phyloP scores from a whole-genome alignment of 35 echinoderm and acorn worm species.

The Apostichopus californicus region DNA sequence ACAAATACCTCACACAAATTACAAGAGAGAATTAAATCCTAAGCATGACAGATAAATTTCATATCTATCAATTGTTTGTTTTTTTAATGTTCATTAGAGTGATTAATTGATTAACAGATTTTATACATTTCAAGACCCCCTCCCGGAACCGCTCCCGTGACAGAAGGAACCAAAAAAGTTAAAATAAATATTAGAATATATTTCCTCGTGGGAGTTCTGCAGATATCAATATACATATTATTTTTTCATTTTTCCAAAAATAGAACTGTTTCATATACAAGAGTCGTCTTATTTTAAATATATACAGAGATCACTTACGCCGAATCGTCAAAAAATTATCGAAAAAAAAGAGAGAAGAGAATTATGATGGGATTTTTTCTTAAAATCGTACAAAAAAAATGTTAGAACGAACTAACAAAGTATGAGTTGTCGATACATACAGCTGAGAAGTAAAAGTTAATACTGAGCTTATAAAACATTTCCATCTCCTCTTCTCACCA shows the following conservation, averaged over 20 bases:
- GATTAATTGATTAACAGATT: too few species aligned
- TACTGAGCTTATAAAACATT: neutral
- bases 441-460: neutral
- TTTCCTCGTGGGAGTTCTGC: constrained; percentile 16
- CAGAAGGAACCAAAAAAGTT: neutral
- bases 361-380: neutral
- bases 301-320: neutral
- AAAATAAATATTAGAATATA: constrained; percentile 38
- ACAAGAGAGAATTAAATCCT: too few species aligned
- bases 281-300: neutral
- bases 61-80: too few species aligned
- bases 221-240: constrained; percentile 31
- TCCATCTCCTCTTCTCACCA: too few species aligned
- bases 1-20: too few species aligned
- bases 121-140: too few species aligned
- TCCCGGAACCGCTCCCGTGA: too few species aligned
- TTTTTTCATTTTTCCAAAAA: constrained; percentile 28
- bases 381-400: neutral
- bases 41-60: too few species aligned
- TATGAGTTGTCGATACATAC: neutral
- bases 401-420: neutral
- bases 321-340: neutral
- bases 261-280: constrained; percentile 7
- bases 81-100: too few species aligned
- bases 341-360: neutral